Evolutionary conservation across 2,888 invertebrate species (phyloP), one percentile per base, ranked within the genome.

Genomic region (Lagria hirta): DNA sequence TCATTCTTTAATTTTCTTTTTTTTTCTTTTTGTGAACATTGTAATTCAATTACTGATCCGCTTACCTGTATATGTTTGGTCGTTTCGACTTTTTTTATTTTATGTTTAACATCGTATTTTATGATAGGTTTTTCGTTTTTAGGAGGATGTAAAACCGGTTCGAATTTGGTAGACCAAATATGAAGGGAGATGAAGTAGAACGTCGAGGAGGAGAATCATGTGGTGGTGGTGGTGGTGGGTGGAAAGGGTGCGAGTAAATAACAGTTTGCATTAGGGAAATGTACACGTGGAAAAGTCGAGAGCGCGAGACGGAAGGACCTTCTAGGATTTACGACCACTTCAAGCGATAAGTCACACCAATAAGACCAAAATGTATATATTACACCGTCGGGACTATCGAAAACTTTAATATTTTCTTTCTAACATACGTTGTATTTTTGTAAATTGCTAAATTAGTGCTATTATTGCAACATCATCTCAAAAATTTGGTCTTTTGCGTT

Each of bases 251-350:
- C 34, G 37, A 36, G 43, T 37, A 32, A 43, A 36, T 43, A 43
- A 43, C 43, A 14, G 24, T 36, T 32, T 37, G 43, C 36, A 43
- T 43, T 43, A 43, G 43, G 43, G 43, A 43, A 43, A 43, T 36
- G 36, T 30, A 37, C 43, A 37, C 30, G 24, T 29, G 32, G 43
- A 43, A 37, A 36, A 37, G 43, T 43, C 3, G 43, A 43, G 36
- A 37, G 43, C 20, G 20, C 27, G 30, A 18, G 43, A 34, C 42
- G 42, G 42, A 42, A 42, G 34, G 42, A 42, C 42, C 42, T 42
- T 16, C 13, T 34, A 41, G 36, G 44, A 50, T 47, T 50, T 50
- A 50, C 44, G 41, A 40, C 41, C 47, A 50, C 50, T 48, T 47
- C 41, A 30, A 33, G 34, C 47, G 50, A 50, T 50, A 44, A 48